Conservation (phyloP, 1,140 invertebrate species). For the Bathynomus jamesi region DNA sequence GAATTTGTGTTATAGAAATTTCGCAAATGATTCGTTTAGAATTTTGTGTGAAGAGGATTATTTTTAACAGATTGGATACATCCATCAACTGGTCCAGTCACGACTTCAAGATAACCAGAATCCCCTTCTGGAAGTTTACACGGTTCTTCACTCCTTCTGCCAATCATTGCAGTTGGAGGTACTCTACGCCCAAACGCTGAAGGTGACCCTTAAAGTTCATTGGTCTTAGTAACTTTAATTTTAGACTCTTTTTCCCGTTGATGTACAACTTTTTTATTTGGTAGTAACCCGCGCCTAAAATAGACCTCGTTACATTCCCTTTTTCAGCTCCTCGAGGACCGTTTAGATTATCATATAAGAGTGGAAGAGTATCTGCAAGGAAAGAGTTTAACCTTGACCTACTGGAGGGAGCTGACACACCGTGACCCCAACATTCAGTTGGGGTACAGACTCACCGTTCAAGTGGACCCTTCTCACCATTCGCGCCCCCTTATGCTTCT, state of each 20-base stretch:
- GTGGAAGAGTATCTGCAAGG: slow-evolving; percentile 89
- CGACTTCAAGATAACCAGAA: slow-evolving; percentile 76
- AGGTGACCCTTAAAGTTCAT: too few relatives aligned
- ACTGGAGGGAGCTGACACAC: slow-evolving; percentile 67
- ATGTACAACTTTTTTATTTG: too few relatives aligned
- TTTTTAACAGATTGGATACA: slow-evolving; percentile 59
- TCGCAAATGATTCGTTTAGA: too few relatives aligned
- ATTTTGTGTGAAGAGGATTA: too few relatives aligned
- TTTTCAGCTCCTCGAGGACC: slow-evolving; percentile 48
- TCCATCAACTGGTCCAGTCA: slow-evolving; percentile 83
- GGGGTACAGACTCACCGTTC: slow-evolving; percentile 76
- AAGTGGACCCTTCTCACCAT: slow-evolving; percentile 75
- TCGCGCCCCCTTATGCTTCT: slow-evolving; percentile 72
- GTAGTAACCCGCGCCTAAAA: too few relatives aligned
- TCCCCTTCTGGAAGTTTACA: slow-evolving; percentile 70
- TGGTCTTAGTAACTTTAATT: slow-evolving; percentile 40
- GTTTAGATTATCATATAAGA: slow-evolving; percentile 79
- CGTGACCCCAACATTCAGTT: slow-evolving; percentile 72
- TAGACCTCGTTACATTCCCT: too few relatives aligned
- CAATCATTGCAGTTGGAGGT: slow-evolving; percentile 91
- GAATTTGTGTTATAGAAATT: too few relatives aligned
- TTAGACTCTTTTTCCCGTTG: too few relatives aligned
- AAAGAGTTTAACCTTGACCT: slow-evolving; percentile 78
- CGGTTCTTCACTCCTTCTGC: slow-evolving; percentile 85
- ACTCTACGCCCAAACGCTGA: slow-evolving; percentile 84